These are phyloP conservation scores for Pitangus sulphuratus DNA, from an alignment of 2,797 vertebrate species.

Conservation along the genomic window DNA sequence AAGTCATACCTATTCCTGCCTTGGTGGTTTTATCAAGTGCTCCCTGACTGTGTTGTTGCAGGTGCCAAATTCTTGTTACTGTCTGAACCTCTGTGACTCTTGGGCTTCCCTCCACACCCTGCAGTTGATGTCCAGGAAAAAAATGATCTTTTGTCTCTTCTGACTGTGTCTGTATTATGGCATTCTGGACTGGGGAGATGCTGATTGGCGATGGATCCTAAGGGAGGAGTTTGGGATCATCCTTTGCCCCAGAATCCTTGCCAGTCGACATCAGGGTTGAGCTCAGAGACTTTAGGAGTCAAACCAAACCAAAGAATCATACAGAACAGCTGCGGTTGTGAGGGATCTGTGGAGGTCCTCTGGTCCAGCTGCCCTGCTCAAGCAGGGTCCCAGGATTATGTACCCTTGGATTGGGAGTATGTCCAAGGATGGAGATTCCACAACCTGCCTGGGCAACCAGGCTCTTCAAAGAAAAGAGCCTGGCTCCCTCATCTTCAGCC, in stretches of 20 bases:
- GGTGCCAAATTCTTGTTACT: not conserved
- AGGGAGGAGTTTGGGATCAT: not conserved
- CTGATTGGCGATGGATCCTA: not conserved
- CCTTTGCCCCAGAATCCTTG: not conserved
- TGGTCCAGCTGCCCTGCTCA: not conserved
- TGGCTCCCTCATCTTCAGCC: not conserved
- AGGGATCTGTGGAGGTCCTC: not conserved
- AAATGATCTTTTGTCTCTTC: not conserved
- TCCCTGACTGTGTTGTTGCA: not conserved
- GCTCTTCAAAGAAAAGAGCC: too few species aligned
- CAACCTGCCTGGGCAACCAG: not conserved
- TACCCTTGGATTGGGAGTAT: not conserved
- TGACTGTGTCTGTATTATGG: not conserved
- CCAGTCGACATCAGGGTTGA: fast-evolving
- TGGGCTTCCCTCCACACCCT: not conserved
- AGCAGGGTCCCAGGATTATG: not conserved
- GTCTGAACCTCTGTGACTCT: not conserved
- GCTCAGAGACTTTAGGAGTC: not conserved
- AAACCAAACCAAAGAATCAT: not conserved
- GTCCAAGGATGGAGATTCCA: not conserved
- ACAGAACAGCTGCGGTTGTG: not conserved
- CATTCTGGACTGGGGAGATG: not conserved
- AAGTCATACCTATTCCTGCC: not conserved
- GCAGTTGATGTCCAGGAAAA: fast-evolving
- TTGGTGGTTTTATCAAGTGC: not conserved